Evolutionary conservation across 2,888 invertebrate genomes (phyloP), one percentile per base, ranked within the genome.

Genomic region (Orthonevra nobilis): DNA sequence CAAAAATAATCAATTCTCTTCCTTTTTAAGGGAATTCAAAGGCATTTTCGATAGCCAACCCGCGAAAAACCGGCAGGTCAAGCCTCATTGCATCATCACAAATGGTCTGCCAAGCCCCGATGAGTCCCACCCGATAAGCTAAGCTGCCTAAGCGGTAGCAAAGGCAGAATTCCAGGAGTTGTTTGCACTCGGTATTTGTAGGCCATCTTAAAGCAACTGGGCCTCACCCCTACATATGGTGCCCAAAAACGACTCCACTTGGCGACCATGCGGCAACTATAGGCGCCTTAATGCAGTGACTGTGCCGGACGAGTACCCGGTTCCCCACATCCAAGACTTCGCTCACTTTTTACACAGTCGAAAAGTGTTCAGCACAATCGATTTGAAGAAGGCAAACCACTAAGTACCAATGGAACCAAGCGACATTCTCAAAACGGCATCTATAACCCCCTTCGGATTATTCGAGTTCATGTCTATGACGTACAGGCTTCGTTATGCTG

Each of bases 381-480:
- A 26, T 28, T 14, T 6, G 28, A 28, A 4, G 28, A 23, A 10
- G 28, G 44, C 44, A 1, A 26, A 7, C 7, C 26, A 44, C 26
- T 20, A 52, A 52, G 32, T 52, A 36, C 52, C 52, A 3, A 12
- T 52, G 7, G 52, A 52, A 10, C 30, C 46, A 28, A 9, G 7
- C 28, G 46, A 46, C 15, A 46, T 46, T 15, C 14, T 15, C 1
- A 46, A 52, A 9, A 46, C 46, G 1, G 28, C 46, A 0, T 26
- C 26, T 20, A 26, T 14, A 46, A 46, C 12, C 6, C 26, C 14
- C 2, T 15, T 17, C 20, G 15, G 0, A 1, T 42, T 26, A 26
- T 26, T 7, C 9, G 23, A 42, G 9, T 42, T 42, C 10, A 3
- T 42, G 5, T 42, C 2, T 0, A 42, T 42, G 42, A 42, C 42